These are phyloP conservation scores for Pachycephus smyrnensis DNA, from an alignment of 2,888 invertebrate species.

Conservation along the genomic window DNA sequence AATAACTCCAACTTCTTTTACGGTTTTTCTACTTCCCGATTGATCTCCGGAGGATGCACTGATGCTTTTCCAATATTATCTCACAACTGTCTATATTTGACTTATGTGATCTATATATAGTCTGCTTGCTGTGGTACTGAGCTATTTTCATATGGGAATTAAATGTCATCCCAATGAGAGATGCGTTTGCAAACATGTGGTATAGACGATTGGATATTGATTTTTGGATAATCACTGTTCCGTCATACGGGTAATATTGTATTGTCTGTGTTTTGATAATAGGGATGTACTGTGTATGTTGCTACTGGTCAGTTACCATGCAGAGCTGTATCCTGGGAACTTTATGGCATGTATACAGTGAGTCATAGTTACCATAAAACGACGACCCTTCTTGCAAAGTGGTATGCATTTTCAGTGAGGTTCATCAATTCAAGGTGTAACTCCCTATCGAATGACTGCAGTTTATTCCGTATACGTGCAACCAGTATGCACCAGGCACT, in stretches of 20 bases:
- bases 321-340: neutral
- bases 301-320: neutral
- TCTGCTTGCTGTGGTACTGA: too few species aligned
- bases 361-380: neutral
- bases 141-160: too few species aligned
- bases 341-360: neutral
- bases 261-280: neutral
- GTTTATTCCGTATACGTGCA: conserved; percentile 13
- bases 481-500: neutral
- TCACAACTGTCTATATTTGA: too few species aligned
- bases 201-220: too few species aligned
- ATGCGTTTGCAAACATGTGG: too few species aligned
- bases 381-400: neutral
- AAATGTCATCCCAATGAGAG: too few species aligned
- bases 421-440: neutral
- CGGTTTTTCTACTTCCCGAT: too few species aligned
- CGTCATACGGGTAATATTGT: neutral
- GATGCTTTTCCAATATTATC: too few species aligned
- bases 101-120: too few species aligned
- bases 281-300: neutral
- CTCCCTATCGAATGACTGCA: neutral
- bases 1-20: too few species aligned
- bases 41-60: too few species aligned
- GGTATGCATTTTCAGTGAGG: neutral
- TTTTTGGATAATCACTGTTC: too few species aligned